phyloP scores from a whole-genome alignment of 2,113 vertebrate species.

The Xiphophorus couchianus region DNA sequence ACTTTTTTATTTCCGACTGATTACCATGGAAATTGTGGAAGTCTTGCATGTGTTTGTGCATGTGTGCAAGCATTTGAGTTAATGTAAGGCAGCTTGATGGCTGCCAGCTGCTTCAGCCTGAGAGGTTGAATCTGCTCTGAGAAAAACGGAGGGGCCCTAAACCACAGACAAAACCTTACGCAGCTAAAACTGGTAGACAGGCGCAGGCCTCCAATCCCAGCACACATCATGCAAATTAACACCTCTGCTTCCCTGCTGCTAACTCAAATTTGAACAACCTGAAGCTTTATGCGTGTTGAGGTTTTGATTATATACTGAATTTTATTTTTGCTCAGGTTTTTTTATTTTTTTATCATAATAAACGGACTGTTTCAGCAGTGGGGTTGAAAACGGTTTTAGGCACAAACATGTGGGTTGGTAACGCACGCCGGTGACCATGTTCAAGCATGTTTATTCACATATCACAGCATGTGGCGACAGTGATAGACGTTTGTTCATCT shows the following conservation, averaged over 20 bases:
- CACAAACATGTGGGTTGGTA: background rate
- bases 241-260: conserved; percentile 52
- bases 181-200: conserved; percentile 71
- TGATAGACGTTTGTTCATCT: too few relatives aligned
- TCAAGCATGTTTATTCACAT: too few relatives aligned
- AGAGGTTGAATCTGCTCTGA: conserved; percentile 69
- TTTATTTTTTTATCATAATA: conserved; percentile 26
- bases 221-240: conserved; percentile 67
- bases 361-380: background rate
- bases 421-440: too few relatives aligned
- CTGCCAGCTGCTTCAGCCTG: conserved; percentile 75
- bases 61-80: conserved; percentile 15
- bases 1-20: conserved; percentile 61
- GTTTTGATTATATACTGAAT: conserved; percentile 31
- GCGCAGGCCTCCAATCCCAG: conserved; percentile 57
- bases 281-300: background rate
- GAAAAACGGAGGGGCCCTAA: conserved; percentile 70
- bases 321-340: conserved; percentile 44
- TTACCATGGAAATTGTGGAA: conserved; percentile 73
- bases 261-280: conserved; percentile 23
- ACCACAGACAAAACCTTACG: conserved; percentile 71
- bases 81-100: conserved; percentile 64
- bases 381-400: too few relatives aligned
- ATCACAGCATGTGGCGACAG: too few relatives aligned
- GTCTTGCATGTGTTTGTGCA: conserved; percentile 44